Conservation (phyloP, 1,140 invertebrate genomes). For the Drosophila nannoptera region DNA sequence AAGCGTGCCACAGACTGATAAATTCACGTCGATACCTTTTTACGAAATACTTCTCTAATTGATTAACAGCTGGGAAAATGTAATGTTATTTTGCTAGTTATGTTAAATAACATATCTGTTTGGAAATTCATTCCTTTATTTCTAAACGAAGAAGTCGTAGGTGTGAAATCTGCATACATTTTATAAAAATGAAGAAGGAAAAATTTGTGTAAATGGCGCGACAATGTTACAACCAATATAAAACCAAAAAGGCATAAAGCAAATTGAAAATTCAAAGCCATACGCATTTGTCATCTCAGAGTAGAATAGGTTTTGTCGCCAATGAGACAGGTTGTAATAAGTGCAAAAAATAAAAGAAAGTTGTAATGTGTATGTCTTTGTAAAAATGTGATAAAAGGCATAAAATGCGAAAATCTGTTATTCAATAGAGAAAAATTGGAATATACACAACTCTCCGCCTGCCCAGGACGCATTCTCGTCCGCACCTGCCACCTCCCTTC, state of each 20-base stretch:
- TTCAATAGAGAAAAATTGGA: constrained; percentile 58
- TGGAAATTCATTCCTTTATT: constrained; percentile 33
- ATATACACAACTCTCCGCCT: constrained; percentile 29
- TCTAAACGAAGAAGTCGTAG: constrained; percentile 25
- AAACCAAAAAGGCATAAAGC: neutral
- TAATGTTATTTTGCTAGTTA: constrained; percentile 8
- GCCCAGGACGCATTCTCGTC: constrained; percentile 31
- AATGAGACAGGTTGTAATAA: constrained; percentile 32
- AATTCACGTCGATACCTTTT: neutral
- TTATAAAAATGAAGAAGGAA: constrained; percentile 17
- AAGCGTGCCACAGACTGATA: too few relatives aligned
- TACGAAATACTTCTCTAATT: neutral
- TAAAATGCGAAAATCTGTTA: constrained; percentile 48
- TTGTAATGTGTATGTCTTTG: constrained; percentile 27
- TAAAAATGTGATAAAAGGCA: constrained; percentile 31
- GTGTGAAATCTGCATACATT: constrained; percentile 30
- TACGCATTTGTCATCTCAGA: constrained; percentile 19
- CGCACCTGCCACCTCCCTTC: constrained; percentile 38
- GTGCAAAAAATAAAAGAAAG: constrained; percentile 25
- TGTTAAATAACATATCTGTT: constrained; percentile 34
- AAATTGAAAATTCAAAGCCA: constrained; percentile 16
- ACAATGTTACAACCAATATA: neutral
- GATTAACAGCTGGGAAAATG: constrained; percentile 15
- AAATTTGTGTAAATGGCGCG: constrained; percentile 12
- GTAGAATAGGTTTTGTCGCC: constrained; percentile 31